Evolutionary conservation across 92 coral and sea anemone genomes (phyloP).

Genomic region (Epizoanthus scotinus): DNA sequence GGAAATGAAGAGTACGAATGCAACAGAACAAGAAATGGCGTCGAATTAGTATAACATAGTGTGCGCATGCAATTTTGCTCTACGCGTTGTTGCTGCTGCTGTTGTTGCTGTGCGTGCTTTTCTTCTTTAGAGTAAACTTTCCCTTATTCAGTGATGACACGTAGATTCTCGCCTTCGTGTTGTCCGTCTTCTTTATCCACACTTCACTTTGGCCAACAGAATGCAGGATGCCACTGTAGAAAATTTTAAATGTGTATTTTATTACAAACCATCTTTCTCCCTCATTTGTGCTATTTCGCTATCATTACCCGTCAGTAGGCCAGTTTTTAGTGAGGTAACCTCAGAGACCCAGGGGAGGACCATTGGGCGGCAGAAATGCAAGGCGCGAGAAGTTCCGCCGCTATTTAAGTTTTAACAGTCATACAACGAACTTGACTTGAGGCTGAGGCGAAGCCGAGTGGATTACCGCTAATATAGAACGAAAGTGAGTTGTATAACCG

Average conservation of each 20-base stretch:
- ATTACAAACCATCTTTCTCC: background rate
- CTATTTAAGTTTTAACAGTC: too few relatives aligned
- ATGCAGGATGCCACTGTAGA: constrained; percentile 82
- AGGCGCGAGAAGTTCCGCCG: too few relatives aligned
- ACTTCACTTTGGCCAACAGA: constrained; percentile 95
- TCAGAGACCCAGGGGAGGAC: too few relatives aligned
- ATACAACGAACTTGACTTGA: too few relatives aligned
- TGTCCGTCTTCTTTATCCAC: constrained; percentile 94
- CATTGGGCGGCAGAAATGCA: too few relatives aligned
- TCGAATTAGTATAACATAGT: background rate
- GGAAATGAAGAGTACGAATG: background rate
- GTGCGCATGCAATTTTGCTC: background rate
- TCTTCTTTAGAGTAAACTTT: constrained; percentile 83
- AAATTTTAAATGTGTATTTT: background rate
- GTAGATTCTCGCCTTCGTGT: constrained; percentile 86
- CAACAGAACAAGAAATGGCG: background rate
- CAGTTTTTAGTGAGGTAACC: too few relatives aligned
- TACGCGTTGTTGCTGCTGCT: constrained; percentile 31
- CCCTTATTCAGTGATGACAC: constrained; percentile 88
- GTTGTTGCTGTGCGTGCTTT: constrained; percentile 51
- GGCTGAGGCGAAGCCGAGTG: too few relatives aligned
- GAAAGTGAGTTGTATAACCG: too few relatives aligned
- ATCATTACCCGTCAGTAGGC: too few relatives aligned
- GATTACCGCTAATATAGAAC: too few relatives aligned
- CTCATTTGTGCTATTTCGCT: too few relatives aligned